Base-by-base conservation (phyloP, 2,888 invertebrate genomes). In the Microdon myrmicae region DNA sequence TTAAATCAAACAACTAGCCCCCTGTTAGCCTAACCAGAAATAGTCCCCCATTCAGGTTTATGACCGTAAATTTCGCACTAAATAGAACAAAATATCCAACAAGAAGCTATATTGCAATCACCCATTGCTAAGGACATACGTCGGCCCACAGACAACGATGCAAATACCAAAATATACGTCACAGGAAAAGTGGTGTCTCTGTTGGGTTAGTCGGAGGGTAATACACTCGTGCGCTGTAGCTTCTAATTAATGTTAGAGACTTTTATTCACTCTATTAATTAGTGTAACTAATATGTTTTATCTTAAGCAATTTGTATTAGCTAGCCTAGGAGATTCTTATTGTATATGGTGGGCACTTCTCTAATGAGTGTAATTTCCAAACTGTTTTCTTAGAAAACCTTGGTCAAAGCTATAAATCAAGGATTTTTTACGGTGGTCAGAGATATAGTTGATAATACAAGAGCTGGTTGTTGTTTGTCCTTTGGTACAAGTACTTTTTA, bases 1-100 rank as follows among this genome's bases (percentile, higher is more conserved):
- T 53, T 64, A 64, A 64, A 64, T 64, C 58, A 64, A 64, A 51
- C 58, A 64, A 58, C 51, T 58, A 51, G 58, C 25, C 58, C 64
- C 56, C 58, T 55, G 60, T 60, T 55, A 25, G 16, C 38, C n/a
- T 31, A 26, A 43, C 54, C 41, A 37, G 47, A 54, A 54, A 37
- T 48, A 26, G 47, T 41, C 32, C 47, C 56, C 51, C 47, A 56
- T n/a, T 56, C 49, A 29, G 31, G 14, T 41, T 32, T 41, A 37
- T 47, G 56, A 47, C 56, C 61, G 51, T 56, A 64, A 51, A 61
- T 61, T 39, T 16, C 25, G 17, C 26, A 43, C 37, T 51, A 45
- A 64, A 64, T 64, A 51, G 37, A 41, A 56, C 56, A 39, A 39
- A 47, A 28, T 37, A 45, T 17, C 32, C 29, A n/a, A n/a, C n/a